Conservation (phyloP, 2,888 invertebrate species). For the Branchipolynoe longqiensis region DNA sequence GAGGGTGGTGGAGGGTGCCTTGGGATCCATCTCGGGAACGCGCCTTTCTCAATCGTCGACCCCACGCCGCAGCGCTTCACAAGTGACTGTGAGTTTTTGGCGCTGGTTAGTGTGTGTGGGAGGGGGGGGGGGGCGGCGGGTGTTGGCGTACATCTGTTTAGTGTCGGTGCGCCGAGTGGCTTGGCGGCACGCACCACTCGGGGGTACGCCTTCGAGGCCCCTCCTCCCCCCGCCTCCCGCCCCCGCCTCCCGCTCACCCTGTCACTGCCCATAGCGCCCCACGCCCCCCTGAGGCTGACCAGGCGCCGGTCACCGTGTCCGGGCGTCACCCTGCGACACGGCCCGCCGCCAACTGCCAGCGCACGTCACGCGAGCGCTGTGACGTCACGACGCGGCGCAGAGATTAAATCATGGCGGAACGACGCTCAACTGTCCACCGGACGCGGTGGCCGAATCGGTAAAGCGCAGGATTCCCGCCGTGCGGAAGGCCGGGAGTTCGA, state of each 20-base stretch:
- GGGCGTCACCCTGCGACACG: not conserved
- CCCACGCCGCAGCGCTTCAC: not conserved
- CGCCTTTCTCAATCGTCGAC: not conserved
- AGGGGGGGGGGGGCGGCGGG: not conserved
- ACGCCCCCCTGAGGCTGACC: not conserved
- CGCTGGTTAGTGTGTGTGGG: not conserved
- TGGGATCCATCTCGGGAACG: not conserved
- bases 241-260: no score
- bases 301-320: not conserved
- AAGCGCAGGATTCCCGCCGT: no score
- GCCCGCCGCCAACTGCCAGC: no score
- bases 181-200: not conserved
- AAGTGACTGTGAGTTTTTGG: slow-evolving; percentile 27
- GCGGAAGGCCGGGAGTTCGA: no score
- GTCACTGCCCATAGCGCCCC: slow-evolving; percentile 13
- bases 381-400: no score
- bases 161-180: not conserved
- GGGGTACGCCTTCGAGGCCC: not conserved
- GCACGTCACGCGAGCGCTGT: no score
- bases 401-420: no score
- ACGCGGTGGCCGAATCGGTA: no score
- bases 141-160: slow-evolving; percentile 27
- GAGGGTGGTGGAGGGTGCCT: not conserved
- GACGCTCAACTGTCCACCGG: no score
- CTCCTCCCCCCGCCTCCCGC: not conserved